phyloP scores from a whole-genome alignment of 2,888 invertebrate genomes.

The Drosophila mercatorum region DNA sequence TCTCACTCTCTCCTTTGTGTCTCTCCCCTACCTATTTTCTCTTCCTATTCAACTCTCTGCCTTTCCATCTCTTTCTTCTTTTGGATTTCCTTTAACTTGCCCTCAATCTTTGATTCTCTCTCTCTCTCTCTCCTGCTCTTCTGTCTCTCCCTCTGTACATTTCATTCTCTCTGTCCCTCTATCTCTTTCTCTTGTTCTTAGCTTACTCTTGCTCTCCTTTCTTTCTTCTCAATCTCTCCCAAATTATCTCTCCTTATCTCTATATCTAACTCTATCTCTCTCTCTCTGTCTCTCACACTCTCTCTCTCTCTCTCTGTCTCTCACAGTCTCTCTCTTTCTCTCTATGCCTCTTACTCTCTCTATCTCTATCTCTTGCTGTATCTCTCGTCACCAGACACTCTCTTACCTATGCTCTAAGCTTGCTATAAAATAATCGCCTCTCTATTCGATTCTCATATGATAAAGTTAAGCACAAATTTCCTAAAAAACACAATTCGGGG shows the following conservation, averaged over 20 bases:
- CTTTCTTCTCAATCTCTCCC: no score
- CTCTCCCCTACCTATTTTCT: neutral
- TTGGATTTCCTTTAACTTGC: neutral
- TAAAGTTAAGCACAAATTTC: no score
- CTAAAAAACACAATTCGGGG: neutral
- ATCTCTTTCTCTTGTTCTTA: neutral
- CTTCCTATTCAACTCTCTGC: neutral
- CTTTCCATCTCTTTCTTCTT: neutral
- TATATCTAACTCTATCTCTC: neutral
- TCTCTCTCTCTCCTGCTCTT: neutral
- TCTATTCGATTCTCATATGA: slow-evolving; percentile 4
- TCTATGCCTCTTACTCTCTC: neutral
- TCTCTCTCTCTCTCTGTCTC: neutral
- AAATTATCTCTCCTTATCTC: neutral
- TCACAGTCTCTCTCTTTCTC: neutral
- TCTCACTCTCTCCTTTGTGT: neutral
- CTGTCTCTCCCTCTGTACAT: neutral
- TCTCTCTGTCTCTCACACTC: no score
- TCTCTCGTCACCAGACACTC: no score
- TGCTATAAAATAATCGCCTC: neutral
- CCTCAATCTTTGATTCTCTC: neutral
- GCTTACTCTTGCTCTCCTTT: neutral
- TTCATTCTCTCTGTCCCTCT: neutral
- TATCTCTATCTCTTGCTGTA: neutral
- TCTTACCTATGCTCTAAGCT: no score